Evolutionary conservation across 2,888 invertebrate genomes (phyloP), one percentile per base, ranked within the genome.

Genomic region (Aporophyla lueneburgensis): DNA sequence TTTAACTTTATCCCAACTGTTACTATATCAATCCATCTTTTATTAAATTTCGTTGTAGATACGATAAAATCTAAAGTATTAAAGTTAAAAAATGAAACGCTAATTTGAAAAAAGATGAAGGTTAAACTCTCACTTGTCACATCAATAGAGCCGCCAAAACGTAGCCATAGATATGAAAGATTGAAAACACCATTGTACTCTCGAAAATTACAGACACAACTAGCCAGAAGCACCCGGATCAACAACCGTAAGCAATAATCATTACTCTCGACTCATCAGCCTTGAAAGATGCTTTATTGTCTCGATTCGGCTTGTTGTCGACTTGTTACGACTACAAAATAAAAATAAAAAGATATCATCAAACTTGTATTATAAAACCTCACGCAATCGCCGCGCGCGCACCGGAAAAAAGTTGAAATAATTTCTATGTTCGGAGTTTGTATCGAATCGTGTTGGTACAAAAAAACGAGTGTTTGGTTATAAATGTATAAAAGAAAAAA

Each of bases 241-340:
- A 94, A 94, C 93, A 94, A 93, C 94, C 94, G 94, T 93, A 92
- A 93, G 94, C 94, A 96, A 95, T 95, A 94, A 95, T 96, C 95
- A 96, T 96, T 96, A 96, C 93, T 91, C 91, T 90, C 90, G 91
- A 90, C 94, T 94, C 95, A 95, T 95, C 96, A 95, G 91, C 92
- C 94, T 96, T 94, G 95, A 93, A 93, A 94, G 91, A 95, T 93
- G 93, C 90, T 94, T 95, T 95, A 96, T 96, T 95, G 96, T 96
- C 94, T 95, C 92, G 94, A 92, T 93, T 93, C 94, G 93, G 93
- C 94, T 95, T 93, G 94, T 96, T 95, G 95, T 95, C 93, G 94
- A 96, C 96, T 95, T 95, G 95, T 95, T 96, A 96, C 91, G 91
- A 86, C 88, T 89, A 90, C 88, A 88, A 88, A 93, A 93, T 89